Conservation (phyloP, 2,113 vertebrate genomes). For the Condylura cristata region DNA sequence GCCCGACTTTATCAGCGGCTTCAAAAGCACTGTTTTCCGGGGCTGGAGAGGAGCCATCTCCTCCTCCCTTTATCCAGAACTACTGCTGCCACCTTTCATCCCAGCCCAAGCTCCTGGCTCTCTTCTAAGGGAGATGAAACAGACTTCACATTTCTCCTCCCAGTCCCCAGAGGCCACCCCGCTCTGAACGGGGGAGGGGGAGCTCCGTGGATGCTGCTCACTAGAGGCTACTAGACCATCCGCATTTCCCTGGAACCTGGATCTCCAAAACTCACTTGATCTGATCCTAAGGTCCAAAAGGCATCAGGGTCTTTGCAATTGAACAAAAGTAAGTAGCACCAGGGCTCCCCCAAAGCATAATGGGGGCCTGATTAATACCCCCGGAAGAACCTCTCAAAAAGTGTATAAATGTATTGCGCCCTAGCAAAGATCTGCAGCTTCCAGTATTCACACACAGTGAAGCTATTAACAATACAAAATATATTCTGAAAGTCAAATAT, state of each 20-base stretch:
- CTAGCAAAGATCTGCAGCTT: slow-evolving; percentile 76
- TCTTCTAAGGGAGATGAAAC: slow-evolving; percentile 68
- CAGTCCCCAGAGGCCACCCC: slow-evolving; percentile 44
- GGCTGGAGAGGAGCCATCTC: slow-evolving; percentile 74
- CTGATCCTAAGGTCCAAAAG: slow-evolving; percentile 68
- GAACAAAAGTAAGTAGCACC: slow-evolving; percentile 75
- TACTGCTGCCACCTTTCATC: slow-evolving; percentile 75
- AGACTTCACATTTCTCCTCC: slow-evolving; percentile 67
- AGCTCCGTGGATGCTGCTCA: slow-evolving; percentile 49
- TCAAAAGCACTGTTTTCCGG: slow-evolving; percentile 75
- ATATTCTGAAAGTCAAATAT: slow-evolving; percentile 78
- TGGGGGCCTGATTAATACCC: slow-evolving; percentile 73
- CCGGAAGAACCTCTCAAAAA: slow-evolving; percentile 71
- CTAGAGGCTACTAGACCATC: slow-evolving; percentile 36
- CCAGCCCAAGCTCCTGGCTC: slow-evolving; percentile 42
- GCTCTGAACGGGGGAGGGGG: background rate
- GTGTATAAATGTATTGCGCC: slow-evolving; percentile 76
- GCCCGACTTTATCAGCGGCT: slow-evolving; percentile 75
- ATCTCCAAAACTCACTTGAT: slow-evolving; percentile 54
- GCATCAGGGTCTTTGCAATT: slow-evolving; percentile 68
- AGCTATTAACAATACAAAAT: slow-evolving; percentile 81
- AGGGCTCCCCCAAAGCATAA: slow-evolving; percentile 67
- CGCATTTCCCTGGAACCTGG: slow-evolving; percentile 58
- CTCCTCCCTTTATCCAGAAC: slow-evolving; percentile 69
- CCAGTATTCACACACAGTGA: slow-evolving; percentile 74